phyloP scores from a whole-genome alignment of 2,888 invertebrate genomes.

The Poecilus cupreus region DNA sequence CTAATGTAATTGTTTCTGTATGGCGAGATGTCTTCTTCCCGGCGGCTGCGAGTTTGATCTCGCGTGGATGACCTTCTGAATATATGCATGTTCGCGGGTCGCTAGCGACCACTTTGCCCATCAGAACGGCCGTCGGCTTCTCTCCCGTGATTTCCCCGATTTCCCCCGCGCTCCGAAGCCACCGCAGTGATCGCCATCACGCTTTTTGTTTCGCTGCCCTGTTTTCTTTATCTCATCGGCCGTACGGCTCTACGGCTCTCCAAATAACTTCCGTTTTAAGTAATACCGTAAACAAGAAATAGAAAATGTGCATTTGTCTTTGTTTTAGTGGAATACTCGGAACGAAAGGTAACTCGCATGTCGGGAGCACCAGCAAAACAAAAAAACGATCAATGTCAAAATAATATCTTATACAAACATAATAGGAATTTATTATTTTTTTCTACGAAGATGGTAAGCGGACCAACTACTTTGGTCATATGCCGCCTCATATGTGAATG shows the following conservation, averaged over 20 bases:
- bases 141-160: slow-evolving; percentile 35
- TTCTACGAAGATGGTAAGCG: no score
- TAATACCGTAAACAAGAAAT: slow-evolving; percentile 39
- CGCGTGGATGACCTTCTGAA: slow-evolving; percentile 50
- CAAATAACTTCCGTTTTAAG: slow-evolving; percentile 40
- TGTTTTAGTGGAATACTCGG: slow-evolving; percentile 28
- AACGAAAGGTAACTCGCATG: not conserved
- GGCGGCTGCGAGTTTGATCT: slow-evolving; percentile 35
- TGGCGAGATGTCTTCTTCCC: slow-evolving; percentile 49
- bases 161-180: not conserved
- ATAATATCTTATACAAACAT: not conserved
- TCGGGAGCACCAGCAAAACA: not conserved
- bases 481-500: no score
- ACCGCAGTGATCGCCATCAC: not conserved
- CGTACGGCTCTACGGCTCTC: not conserved
- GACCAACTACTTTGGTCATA: no score
- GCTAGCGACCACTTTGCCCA: slow-evolving; percentile 61
- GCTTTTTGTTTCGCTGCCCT: slow-evolving; percentile 45
- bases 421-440: no score
- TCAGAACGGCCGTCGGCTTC: slow-evolving; percentile 19
- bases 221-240: slow-evolving; percentile 50
- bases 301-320: slow-evolving; percentile 34
- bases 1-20: slow-evolving; percentile 58
- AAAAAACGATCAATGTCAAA: not conserved
- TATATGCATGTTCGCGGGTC: slow-evolving; percentile 63